Evolutionary conservation across 2,113 vertebrate species (phyloP), one percentile per base, ranked within the genome.

Genomic region (Periophthalmus modestus): DNA sequence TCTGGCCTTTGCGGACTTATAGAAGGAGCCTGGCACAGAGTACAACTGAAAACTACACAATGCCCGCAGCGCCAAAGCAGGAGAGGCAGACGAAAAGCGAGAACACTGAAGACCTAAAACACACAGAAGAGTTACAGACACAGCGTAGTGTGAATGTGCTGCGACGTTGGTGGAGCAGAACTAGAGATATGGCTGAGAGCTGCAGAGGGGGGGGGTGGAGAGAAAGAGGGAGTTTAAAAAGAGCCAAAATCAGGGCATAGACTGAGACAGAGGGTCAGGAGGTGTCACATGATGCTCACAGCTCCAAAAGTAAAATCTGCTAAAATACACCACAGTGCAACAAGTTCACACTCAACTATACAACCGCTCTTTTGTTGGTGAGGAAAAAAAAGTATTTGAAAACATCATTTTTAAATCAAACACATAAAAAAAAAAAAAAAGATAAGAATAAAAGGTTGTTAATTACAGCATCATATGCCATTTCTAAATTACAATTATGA

Each of bases 1-100:
- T 89, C 87, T 90, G 89, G 72, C 71, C 75, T 71, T 54, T 66
- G 36, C 69, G 65, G 84, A 84, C 81, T 83, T 74, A 63, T 63
- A 85, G 72, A 76, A 88, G 80, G 79, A 83, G 76, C 73, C 69
- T 46, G 63, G 59, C 62, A 70, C 66, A 72, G 24, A 69, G 69
- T 39, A 15, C 7, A 65, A 82, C 69, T 71, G 70, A 46, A 70
- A 75, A 77, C 66, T 69, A 1, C 73, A 63, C 62, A 79, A 74
- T 11, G 2, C 52, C 14, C 28, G 16, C 47, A 81, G 52, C 34
- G 50, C 23, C 72, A 71, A 50, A 69, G 65, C 52, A 54, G 57
- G 73, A 21, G 54, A 34, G 24, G 21, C 54, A 21, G 55, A 61
- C 47, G 33, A 7, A 48, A 5, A 28, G 33, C 50, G 66, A 78